Evolutionary conservation across 2,113 vertebrate genomes (phyloP).

Genomic region (Trichechus manatus): DNA sequence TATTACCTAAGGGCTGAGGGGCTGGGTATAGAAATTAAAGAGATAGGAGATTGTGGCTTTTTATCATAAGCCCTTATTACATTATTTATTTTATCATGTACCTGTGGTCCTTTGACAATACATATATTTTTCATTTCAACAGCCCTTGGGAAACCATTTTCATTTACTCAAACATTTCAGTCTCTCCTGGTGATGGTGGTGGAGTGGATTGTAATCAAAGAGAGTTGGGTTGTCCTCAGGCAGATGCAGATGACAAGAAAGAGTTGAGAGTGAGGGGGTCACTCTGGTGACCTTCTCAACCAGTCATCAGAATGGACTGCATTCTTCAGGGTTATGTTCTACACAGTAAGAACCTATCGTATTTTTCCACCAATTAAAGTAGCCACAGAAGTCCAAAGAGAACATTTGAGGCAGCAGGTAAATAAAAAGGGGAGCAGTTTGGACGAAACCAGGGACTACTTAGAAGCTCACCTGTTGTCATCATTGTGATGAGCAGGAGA

Average conservation of each 20-base stretch:
- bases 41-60: background rate
- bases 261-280: background rate
- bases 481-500: constrained; percentile 8
- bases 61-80: background rate
- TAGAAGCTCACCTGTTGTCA: background rate
- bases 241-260: background rate
- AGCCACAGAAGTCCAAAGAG: constrained; percentile 11
- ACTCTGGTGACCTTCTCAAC: background rate
- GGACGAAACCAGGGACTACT: background rate
- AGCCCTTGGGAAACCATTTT: background rate
- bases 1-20: background rate
- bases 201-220: background rate
- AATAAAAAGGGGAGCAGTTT: constrained; percentile 5
- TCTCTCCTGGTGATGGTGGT: background rate
- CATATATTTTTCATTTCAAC: background rate
- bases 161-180: background rate
- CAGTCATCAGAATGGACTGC: background rate
- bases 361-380: constrained; percentile 22
- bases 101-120: background rate
- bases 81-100: background rate
- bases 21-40: background rate
- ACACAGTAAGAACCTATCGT: background rate
- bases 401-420: background rate
- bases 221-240: background rate
- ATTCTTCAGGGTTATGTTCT: background rate